Evolutionary conservation across 2,113 vertebrate species (phyloP).

Genomic region (Formicarius rufipectus): DNA sequence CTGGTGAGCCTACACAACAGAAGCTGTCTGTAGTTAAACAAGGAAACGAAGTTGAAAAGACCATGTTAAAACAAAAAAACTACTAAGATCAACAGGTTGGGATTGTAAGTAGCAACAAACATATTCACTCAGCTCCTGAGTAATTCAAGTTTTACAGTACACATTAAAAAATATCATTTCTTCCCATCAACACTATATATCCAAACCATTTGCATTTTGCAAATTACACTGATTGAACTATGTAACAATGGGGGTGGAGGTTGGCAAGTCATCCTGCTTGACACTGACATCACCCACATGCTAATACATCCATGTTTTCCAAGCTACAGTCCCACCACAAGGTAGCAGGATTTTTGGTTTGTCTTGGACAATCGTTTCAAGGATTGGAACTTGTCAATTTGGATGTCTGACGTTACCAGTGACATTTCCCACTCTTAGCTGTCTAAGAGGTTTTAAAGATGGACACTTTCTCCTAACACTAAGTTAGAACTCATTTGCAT

Average conservation of each 20-base stretch:
- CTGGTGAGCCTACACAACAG: constrained; percentile 83
- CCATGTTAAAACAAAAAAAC: constrained; percentile 81
- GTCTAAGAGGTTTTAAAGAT: constrained; percentile 81
- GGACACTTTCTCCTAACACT: constrained; percentile 82
- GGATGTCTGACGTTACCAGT: constrained; percentile 72
- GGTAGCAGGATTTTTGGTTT: constrained; percentile 75
- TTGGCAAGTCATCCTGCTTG: constrained; percentile 74
- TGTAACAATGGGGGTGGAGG: constrained; percentile 74
- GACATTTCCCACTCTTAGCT: constrained; percentile 76
- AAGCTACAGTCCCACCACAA: constrained; percentile 54
- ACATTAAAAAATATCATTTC: constrained; percentile 83
- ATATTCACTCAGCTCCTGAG: constrained; percentile 87
- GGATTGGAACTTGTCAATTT: constrained; percentile 71
- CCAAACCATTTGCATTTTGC: constrained; percentile 80
- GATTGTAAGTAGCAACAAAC: constrained; percentile 82
- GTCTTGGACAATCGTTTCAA: constrained; percentile 71
- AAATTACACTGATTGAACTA: constrained; percentile 82
- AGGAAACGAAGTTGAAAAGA: constrained; percentile 81
- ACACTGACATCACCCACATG: constrained; percentile 74
- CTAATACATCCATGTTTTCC: constrained; percentile 72
- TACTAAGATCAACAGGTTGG: constrained; percentile 81
- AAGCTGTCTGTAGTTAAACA: constrained; percentile 82
- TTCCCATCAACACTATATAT: constrained; percentile 83
- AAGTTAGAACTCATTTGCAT: constrained; percentile 89
- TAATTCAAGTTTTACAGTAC: constrained; percentile 84